These are phyloP conservation scores for Augiades crinisus DNA, from an alignment of 2,888 invertebrate genomes.

Conservation along the genomic window DNA sequence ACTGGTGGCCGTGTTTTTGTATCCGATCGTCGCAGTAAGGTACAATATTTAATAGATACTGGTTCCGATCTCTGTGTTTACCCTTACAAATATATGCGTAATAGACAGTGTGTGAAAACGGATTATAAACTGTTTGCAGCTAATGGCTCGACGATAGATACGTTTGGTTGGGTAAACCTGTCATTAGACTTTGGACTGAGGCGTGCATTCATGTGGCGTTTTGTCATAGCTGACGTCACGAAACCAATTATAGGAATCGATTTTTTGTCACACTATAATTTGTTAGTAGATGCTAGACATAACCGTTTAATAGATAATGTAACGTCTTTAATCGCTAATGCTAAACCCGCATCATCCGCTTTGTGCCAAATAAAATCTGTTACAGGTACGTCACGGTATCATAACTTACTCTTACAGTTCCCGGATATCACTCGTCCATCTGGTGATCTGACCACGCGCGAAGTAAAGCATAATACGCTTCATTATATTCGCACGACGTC, in stretches of 20 bases:
- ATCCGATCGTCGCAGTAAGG: not conserved
- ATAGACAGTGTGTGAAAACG: not conserved
- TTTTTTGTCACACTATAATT: constrained; percentile 40
- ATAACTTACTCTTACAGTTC: not conserved
- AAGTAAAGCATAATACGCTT: not conserved
- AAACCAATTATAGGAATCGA: constrained; percentile 48
- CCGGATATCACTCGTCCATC: not conserved
- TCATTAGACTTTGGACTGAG: not conserved
- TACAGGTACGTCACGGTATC: not conserved
- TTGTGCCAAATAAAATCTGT: constrained; percentile 14
- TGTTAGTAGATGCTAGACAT: constrained; percentile 41
- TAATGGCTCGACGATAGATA: not conserved
- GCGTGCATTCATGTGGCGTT: constrained; percentile 34
- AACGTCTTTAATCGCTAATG: constrained; percentile 25
- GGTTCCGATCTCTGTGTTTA: not conserved
- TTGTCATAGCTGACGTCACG: constrained; percentile 43
- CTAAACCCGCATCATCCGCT: constrained; percentile 9
- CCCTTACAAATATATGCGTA: not conserved
- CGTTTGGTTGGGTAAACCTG: not conserved
- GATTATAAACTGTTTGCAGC: not conserved
- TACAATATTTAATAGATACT: not conserved
- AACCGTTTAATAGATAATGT: constrained; percentile 30
- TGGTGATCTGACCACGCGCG: not conserved
- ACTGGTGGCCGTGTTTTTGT: not conserved
- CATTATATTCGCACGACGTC: not conserved